Evolutionary conservation across 2,797 vertebrate genomes (phyloP).

Genomic region (Spinus pinus): DNA sequence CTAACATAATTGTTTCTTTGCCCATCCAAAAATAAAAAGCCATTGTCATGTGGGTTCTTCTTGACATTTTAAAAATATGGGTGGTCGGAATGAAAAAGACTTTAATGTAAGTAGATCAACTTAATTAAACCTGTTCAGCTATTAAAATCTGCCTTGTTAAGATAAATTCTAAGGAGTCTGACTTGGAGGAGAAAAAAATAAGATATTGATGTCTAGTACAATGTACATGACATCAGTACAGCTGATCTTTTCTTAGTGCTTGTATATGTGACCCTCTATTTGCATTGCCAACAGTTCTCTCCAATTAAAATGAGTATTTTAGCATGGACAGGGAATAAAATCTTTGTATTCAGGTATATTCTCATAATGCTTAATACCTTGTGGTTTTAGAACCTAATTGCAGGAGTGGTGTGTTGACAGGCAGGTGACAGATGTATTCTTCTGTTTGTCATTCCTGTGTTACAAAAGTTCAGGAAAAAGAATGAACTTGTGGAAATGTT

Average conservation of each 20-base stretch:
- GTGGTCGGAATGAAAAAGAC: background rate
- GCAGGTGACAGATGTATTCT: background rate
- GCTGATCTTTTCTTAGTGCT: background rate
- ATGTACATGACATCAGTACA: background rate
- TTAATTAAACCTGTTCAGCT: background rate
- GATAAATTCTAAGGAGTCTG: background rate
- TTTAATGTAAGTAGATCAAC: background rate
- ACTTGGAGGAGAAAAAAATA: background rate
- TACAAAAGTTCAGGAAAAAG: background rate
- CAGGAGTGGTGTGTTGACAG: background rate
- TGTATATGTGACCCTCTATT: background rate
- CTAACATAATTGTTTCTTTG: background rate
- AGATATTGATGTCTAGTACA: background rate
- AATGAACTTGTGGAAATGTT: background rate
- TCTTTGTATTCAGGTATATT: background rate
- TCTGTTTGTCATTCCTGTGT: background rate
- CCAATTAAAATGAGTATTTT: background rate
- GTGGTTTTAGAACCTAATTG: background rate
- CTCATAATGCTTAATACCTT: background rate
- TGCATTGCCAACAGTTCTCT: background rate
- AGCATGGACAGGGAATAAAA: background rate
- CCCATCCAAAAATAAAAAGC: background rate
- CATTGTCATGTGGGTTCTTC: background rate
- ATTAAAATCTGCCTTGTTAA: background rate
- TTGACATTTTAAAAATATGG: background rate